Conservation (phyloP, 2,888 invertebrate genomes). For the Graphium colonna region DNA sequence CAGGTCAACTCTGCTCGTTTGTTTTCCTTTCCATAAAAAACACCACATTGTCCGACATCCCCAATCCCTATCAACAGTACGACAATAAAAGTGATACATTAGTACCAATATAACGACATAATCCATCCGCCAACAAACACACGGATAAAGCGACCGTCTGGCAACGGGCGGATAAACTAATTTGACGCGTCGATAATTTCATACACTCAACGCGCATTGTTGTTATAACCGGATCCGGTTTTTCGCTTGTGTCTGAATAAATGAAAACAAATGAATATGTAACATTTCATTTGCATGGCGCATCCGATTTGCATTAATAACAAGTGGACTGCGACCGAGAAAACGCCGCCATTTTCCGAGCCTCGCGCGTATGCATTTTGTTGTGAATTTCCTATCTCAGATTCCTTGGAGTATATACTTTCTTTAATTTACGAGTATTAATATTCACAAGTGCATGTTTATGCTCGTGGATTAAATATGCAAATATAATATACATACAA, state of each 20-base stretch:
- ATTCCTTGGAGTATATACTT: too few relatives aligned
- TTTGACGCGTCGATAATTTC: slow-evolving; percentile 31
- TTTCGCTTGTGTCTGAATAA: background rate
- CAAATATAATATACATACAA: too few relatives aligned
- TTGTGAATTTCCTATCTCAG: slow-evolving; percentile 3
- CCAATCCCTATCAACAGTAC: too few relatives aligned
- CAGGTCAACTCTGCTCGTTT: too few relatives aligned
- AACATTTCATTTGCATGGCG: slow-evolving; percentile 18
- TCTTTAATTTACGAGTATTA: slow-evolving; percentile 1
- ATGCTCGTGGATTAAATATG: too few relatives aligned
- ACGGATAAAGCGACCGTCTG: slow-evolving; percentile 36
- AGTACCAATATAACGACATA: background rate
- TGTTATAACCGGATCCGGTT: slow-evolving; percentile 4
- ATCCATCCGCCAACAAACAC: slow-evolving; percentile 6
- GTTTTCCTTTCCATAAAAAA: too few relatives aligned
- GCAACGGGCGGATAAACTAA: slow-evolving; percentile 35
- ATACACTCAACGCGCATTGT: slow-evolving; percentile 3
- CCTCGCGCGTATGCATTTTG: slow-evolving; percentile 6
- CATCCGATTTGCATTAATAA: slow-evolving; percentile 21
- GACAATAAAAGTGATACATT: background rate
- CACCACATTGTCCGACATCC: too few relatives aligned
- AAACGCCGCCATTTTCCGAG: slow-evolving; percentile 7
- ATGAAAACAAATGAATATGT: slow-evolving; percentile 15
- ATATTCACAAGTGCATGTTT: slow-evolving; percentile 12
- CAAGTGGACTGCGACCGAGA: slow-evolving; percentile 9